These are phyloP conservation scores for Passerculus sandwichensis DNA, from an alignment of 2,797 vertebrate genomes.

Conservation along the genomic window DNA sequence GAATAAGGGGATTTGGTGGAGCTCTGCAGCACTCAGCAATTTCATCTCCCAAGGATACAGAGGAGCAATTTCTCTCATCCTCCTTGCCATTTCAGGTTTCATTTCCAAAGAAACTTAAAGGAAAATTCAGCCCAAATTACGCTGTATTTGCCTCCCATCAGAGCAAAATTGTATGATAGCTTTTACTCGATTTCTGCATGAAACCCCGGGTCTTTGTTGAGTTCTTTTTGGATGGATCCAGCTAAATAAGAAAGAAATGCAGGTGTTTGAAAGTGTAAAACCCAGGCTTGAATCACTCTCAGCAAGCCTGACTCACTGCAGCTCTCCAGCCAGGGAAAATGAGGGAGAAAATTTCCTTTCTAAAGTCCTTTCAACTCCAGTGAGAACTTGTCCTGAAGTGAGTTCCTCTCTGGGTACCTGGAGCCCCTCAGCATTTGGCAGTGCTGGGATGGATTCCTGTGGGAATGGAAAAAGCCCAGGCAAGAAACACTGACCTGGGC, in stretches of 20 bases:
- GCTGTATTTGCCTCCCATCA: slow-evolving; percentile 11
- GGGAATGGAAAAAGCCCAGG: not conserved
- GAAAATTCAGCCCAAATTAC: slow-evolving; percentile 17
- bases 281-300: not conserved
- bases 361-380: not conserved
- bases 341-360: not conserved
- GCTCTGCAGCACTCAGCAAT: slow-evolving; percentile 29
- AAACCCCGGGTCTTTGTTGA: not conserved
- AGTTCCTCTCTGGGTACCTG: not conserved
- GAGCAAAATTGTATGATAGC: not conserved
- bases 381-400: rapidly evolving
- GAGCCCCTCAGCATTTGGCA: not conserved
- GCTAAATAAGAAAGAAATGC: not conserved
- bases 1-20: slow-evolving; percentile 32
- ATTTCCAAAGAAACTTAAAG: slow-evolving; percentile 1
- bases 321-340: not conserved
- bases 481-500: not conserved
- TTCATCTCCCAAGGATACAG: not conserved
- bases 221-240: not conserved
- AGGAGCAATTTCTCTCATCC: not conserved
- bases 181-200: slow-evolving; percentile 2
- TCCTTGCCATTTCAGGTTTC: slow-evolving; percentile 17
- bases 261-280: not conserved
- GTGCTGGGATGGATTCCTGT: not conserved
- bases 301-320: not conserved